Evolutionary conservation across 2,113 vertebrate genomes (phyloP), one percentile per base, ranked within the genome.

Genomic region (Varanus komodoensis): DNA sequence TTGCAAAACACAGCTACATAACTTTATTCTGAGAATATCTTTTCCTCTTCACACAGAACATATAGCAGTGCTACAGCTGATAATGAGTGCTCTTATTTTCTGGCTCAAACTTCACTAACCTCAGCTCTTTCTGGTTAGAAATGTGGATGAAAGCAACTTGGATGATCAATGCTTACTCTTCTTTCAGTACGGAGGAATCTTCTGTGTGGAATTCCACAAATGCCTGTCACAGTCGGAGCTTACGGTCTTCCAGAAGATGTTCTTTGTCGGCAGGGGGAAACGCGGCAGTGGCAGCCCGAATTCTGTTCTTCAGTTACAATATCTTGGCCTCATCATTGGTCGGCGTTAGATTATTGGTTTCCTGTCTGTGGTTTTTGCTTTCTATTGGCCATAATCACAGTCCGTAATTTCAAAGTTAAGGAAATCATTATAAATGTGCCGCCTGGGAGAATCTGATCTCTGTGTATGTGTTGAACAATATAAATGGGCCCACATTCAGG

Each of bases 231-330:
- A 89, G 90, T 79, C 92, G 92, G 87, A 86, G 79, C 1, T 0
- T 7, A 92, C 78, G 27, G 32, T 90, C 91, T 91, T 94, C 82
- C 92, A 93, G 80, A 82, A 84, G 95, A 81, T 88, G 83, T 68
- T 92, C 57, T 87, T 87, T 5, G 64, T 85, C 34, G 34, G 0
- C 0, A 38, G 50, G 34, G 83, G 64, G 89, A 87, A 84, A 77
- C 75, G 29, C 44, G 69, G 93, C 50, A 2, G 80, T 0, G 0
- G 84, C 0, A 0, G 67, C 87, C 82, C n/a, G 25, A 15, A n/a
- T 64, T 73, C 90, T 78, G 80, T 71, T 86, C 87, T n/a, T 89
- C 48, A 1, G 84, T 48, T 89, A 75, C 1, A 1, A 86, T 73
- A 0, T 17, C 19, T 57, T 91, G 87, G 89, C 57, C 38, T 64